Evolutionary conservation across 2,113 vertebrate genomes (phyloP), one percentile per base, ranked within the genome.

Genomic region (Canis aureus): DNA sequence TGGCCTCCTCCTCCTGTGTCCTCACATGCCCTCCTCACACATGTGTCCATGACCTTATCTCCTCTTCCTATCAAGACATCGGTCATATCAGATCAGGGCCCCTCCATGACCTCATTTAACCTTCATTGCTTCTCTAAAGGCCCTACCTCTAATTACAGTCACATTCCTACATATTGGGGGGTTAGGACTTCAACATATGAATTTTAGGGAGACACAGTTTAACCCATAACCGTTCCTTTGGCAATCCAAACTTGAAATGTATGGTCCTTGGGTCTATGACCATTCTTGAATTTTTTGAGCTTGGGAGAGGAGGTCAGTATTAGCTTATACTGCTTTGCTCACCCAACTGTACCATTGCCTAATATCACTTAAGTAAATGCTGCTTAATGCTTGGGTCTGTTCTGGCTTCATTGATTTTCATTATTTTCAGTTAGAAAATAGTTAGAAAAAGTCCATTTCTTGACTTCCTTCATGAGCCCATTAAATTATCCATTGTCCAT

Each of bases 381-480:
- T 3, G 3, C 51, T 93, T 79, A 29, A 79, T 92, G 81, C 62
- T 96, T 89, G 60, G 17, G 11, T 85, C 82, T 93, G 11, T 66
- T 92, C 81, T 80, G n/a, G 64, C 49, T 66, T 80, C 76, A 84
- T 38, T 93, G 81, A 97, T 95, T 95, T 85, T 83, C 83, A 71
- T 60, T 92, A 60, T 94, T 88, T 97, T 88, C 66, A 62, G 64
- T 93, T 94, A 93, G 71, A 71, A 43, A 43, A 43, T 43, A 43
- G 43, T 43, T 43, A 43, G 43, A 43, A 43, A 43, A 43, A 43
- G 43, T 82, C 62, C 38, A 4, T 38, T 29, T 17, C 29, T 94
- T 91, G 84, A 49, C 51, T 95, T 67, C 60, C 53, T 94, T 86
- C 35, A 71, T 53, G 62, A 80, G 20, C 86, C 60, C 82, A 32